Evolutionary conservation across 2,797 vertebrate genomes (phyloP), one percentile per base, ranked within the genome.

Genomic region (Hydrolagus colliei): DNA sequence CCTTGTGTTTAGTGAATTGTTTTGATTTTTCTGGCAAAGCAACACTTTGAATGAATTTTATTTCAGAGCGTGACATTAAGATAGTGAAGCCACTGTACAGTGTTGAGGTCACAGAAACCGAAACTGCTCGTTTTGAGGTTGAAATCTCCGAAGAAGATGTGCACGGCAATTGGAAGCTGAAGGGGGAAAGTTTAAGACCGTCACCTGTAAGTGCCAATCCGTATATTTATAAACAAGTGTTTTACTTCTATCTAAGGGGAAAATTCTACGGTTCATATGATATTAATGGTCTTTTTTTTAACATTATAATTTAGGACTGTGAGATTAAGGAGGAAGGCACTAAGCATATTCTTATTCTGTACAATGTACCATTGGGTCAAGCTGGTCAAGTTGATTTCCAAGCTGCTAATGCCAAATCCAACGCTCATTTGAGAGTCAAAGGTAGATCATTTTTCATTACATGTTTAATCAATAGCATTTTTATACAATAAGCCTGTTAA

Each of bases 341-440:
- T 87, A 93, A 92, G 71, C 98, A 98, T 88, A 92, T 93, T 27
- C 90, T 98, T 87, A 94, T 95, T 87, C 92, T 99, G 74, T 96
- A 95, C 89, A 97, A 97, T 89, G 97, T 97, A 71, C 95, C 86
- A 2, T 92, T 94, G 92, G 94, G 96, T 90, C 97, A 98, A 94
- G 95, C 96, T 0, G 98, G 98, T 72, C 92, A 89, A 14, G 94
- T 99, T 22, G 96, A 98, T 88, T 98, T 99, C 91, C 93, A 96
- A 84, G 97, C 96, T 88, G 97, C 97, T 20, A 99, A 98, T 85
- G 97, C 95, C 87, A 99, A 97, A 91, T 96, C 97, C 0, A 93
- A 92, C 9, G 98, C 98, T 88, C 96, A 98, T 85, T 97, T 99
- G 88, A 92, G 97, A 91, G 98, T 99, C 87, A 99, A 99, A 95